phyloP scores from a whole-genome alignment of 2,113 vertebrate species.

The Oryctolagus cuniculus region mOryCun1.1 NC_091445.1:12237001-12237500 shows the following conservation, averaged over 20 bases:
- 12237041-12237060: background rate
- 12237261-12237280: background rate
- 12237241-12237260: background rate
- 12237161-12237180: background rate
- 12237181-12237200: background rate
- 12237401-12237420: background rate
- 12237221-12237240: background rate
- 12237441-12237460: background rate
- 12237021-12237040: background rate
- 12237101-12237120: background rate
- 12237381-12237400: background rate
- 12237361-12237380: background rate
- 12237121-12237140: background rate
- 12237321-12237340: background rate
- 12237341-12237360: background rate
- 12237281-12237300: background rate
- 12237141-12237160: background rate
- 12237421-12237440: background rate
- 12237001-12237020: background rate
- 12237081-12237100: background rate
- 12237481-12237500: background rate
- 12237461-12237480: background rate
- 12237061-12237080: background rate
- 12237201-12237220: background rate
- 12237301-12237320: background rate